These are phyloP conservation scores for Hydrocynus forskahlii DNA, from an alignment of 2,797 vertebrate species.

Conservation along the genomic window DNA sequence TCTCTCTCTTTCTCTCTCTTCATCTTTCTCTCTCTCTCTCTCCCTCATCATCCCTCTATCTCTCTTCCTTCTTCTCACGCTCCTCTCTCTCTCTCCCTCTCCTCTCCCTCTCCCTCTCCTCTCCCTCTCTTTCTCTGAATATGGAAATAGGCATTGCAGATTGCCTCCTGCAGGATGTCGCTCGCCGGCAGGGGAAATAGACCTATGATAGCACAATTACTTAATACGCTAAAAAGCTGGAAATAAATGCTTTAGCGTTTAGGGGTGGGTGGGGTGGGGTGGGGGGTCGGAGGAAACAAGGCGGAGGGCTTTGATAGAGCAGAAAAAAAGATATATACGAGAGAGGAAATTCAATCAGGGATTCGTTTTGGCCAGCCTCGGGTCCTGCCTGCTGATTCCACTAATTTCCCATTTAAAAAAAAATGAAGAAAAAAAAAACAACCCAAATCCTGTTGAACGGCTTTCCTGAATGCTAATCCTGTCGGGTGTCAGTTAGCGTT, in stretches of 20 bases:
- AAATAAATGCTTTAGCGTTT: slow-evolving; percentile 67
- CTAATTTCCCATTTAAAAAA: slow-evolving; percentile 58
- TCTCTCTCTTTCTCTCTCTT: slow-evolving; percentile 45
- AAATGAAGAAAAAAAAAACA: slow-evolving; percentile 30
- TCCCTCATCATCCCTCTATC: slow-evolving; percentile 41
- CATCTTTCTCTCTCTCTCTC: slow-evolving; percentile 62
- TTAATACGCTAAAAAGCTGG: slow-evolving; percentile 75
- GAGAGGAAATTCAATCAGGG: slow-evolving; percentile 60
- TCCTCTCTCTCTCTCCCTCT: slow-evolving; percentile 56
- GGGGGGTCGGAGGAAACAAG: slow-evolving; percentile 56
- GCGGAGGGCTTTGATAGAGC: slow-evolving; percentile 35
- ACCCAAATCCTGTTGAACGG: slow-evolving; percentile 43
- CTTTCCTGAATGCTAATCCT: slow-evolving; percentile 55
- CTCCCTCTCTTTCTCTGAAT: slow-evolving; percentile 70
- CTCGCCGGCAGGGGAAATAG: slow-evolving; percentile 72
- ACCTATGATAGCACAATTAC: slow-evolving; percentile 70
- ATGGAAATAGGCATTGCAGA: slow-evolving; percentile 72
- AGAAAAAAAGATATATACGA: slow-evolving; percentile 10
- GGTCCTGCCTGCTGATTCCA: slow-evolving; percentile 54
- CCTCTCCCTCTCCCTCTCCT: slow-evolving; percentile 57
- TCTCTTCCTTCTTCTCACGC: slow-evolving; percentile 41
- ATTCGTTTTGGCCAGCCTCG: slow-evolving; percentile 35
- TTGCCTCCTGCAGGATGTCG: slow-evolving; percentile 72
- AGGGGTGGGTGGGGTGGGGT: too few relatives aligned
- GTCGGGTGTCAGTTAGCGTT: slow-evolving; percentile 42